These are phyloP conservation scores for Drosophila greeni DNA, from an alignment of 2,888 invertebrate genomes.

Conservation along the genomic window DNA sequence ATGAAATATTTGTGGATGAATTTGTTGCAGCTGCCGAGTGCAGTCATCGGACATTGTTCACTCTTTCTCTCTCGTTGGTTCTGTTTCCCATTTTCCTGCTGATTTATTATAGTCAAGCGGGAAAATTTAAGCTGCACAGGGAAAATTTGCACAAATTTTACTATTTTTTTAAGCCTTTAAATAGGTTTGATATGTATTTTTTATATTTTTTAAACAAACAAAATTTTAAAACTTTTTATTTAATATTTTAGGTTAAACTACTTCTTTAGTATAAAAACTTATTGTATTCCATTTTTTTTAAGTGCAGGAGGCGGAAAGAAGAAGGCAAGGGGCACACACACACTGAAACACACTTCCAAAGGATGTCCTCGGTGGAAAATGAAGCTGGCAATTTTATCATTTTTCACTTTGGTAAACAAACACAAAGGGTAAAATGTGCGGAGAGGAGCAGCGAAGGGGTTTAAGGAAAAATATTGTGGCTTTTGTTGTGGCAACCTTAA, in stretches of 20 bases:
- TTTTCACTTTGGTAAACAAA: slow-evolving; percentile 65
- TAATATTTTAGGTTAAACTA: no score
- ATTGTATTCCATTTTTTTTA: neutral
- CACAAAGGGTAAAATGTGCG: slow-evolving; percentile 44
- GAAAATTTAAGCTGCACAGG: slow-evolving; percentile 26
- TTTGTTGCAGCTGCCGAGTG: slow-evolving; percentile 42
- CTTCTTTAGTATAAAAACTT: neutral
- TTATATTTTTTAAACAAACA: no score
- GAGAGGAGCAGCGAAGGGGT: slow-evolving; percentile 1
- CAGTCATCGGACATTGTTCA: slow-evolving; percentile 33
- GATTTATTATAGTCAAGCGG: slow-evolving; percentile 23
- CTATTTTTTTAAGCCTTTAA: no score
- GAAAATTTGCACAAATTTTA: no score
- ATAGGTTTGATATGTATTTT: no score
- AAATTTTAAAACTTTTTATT: no score
- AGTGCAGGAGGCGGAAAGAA: slow-evolving; percentile 9
- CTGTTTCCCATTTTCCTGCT: slow-evolving; percentile 1
- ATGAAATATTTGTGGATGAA: slow-evolving; percentile 48
- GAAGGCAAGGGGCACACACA: neutral
- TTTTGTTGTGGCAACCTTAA: slow-evolving; percentile 55
- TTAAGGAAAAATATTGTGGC: slow-evolving; percentile 33
- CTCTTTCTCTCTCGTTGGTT: neutral
- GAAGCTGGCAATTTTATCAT: slow-evolving; percentile 61
- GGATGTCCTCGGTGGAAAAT: slow-evolving; percentile 45
- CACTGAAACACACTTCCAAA: slow-evolving; percentile 5